phyloP scores from a whole-genome alignment of 2,888 invertebrate genomes.

The Rhingia campestris region DNA sequence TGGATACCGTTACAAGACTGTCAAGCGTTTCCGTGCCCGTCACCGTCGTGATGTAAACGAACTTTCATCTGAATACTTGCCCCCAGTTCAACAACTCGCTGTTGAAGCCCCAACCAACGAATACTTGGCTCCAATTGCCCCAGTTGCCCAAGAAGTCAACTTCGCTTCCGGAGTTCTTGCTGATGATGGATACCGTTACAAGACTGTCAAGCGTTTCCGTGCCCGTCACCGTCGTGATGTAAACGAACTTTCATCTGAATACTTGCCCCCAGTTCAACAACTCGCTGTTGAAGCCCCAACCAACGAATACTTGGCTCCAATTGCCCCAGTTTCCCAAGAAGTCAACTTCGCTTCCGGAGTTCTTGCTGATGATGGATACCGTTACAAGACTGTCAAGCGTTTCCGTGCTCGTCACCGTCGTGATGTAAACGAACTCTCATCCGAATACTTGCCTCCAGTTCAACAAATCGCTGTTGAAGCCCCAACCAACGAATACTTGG shows the following conservation, averaged over 20 bases:
- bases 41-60: constrained; percentile 76
- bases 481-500: too few relatives aligned
- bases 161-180: constrained; percentile 55
- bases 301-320: constrained; percentile 64
- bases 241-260: constrained; percentile 75
- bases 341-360: constrained; percentile 74
- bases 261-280: constrained; percentile 67
- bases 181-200: constrained; percentile 65
- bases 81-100: constrained; percentile 59
- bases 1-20: constrained; percentile 55
- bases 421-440: constrained; percentile 74
- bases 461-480: constrained; percentile 3
- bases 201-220: constrained; percentile 61
- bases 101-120: constrained; percentile 49
- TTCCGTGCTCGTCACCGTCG: constrained; percentile 75
- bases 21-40: constrained; percentile 71
- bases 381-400: constrained; percentile 60
- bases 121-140: constrained; percentile 61
- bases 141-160: constrained; percentile 78
- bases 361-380: constrained; percentile 66
- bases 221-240: constrained; percentile 76
- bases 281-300: constrained; percentile 28
- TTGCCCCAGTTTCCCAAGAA: constrained; percentile 77
- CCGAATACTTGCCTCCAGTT: constrained; percentile 63
- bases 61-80: constrained; percentile 73